Percentiles rank a stretch among this genome's conserved stretches.
These are phyloP conservation scores for Halichondria panicea DNA, from an alignment of 37 sponge, comb jelly and placozoan species.

Conservation along the genomic window DNA sequence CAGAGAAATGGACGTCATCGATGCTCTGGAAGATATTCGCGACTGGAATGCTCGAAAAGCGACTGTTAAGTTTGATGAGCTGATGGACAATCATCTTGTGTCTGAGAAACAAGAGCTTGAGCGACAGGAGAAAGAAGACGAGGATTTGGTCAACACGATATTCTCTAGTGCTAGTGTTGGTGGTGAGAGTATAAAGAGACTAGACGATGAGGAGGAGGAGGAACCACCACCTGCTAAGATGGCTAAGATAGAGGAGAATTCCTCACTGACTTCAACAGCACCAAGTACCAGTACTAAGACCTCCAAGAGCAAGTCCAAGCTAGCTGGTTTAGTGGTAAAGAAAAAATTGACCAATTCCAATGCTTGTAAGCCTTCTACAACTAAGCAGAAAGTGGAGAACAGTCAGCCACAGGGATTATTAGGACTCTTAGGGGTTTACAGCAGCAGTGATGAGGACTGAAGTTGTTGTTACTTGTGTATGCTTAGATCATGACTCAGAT, in stretches of 20 bases:
- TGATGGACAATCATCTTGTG: conserved; percentile 64
- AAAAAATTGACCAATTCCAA: conserved; percentile 3
- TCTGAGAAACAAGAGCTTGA: conserved; percentile 44
- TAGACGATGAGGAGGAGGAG: conserved; percentile 42
- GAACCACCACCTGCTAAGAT: not conserved
- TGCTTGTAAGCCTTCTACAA: too few species aligned
- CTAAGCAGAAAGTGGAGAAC: not conserved
- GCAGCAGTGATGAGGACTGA: conserved; percentile 8
- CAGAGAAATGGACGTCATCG: conserved; percentile 96
- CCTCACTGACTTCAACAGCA: not conserved
- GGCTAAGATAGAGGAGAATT: not conserved
- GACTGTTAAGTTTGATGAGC: conserved; percentile 61
- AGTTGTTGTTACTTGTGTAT: not conserved
- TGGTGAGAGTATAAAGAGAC: conserved; percentile 24
- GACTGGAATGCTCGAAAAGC: conserved; percentile 92
- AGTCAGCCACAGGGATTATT: not conserved
- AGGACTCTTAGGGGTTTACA: not conserved
- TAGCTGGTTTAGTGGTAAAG: not conserved
- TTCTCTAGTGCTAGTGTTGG: conserved; percentile 46
- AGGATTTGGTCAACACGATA: conserved; percentile 59
- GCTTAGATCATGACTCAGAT: not conserved
- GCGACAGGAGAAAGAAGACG: conserved; percentile 68
- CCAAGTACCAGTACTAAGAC: not conserved
- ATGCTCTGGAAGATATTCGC: conserved; percentile 94
- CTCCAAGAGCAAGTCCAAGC: not conserved